Base-by-base conservation (phyloP, 1,140 invertebrate species). In the Trachelipus rathkii region DNA sequence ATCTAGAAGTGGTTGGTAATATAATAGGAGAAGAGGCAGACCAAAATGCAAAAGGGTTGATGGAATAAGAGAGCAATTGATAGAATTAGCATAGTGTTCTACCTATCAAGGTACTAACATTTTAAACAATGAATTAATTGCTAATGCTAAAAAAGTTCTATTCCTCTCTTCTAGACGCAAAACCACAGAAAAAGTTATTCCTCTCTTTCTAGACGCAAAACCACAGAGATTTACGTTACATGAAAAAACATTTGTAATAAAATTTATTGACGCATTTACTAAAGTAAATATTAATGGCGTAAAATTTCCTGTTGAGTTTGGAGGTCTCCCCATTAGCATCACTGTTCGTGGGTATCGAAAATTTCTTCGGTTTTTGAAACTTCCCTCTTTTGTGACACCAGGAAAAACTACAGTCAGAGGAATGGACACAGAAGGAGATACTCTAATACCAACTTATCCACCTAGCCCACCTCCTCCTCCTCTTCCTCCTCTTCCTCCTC, bases 241-340 rank as follows among this genome's bases (percentile, higher is more conserved):
- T 74, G 89, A 89, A 15, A 88, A 91, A 70, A 87, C 90, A 44
- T 90, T 93, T 83, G 91, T 92, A 0, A 83, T 95, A 3, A 89
- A 92, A 80, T 95, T 95, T 84, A 90, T 90, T 10, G 91, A 95
- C 82, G 87, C 90, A 0, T 86, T 95, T 15, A 85, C 88, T 77
- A 92, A 90, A 7, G 91, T 92, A 0, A 83, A 93, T n/a, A 89
- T 96, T 10, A 94, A 96, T 83, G 93, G 93, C 66, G 88, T 90
- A 81, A 90, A 92, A 0, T 94, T 94, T 83, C 85, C 84, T 77
- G 86, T 89, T 1, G 91, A 95, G 78, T 98, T 96, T 87, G 96
- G 95, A 70, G 96, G 95, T 10, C 87, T 96, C 60, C 95, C 95
- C 0, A 94, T 95, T 82, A 91, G 94, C 0, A 91, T 96, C 73